Conservation (phyloP, 2,797 vertebrate genomes). For the Euthynnus affinis region DNA sequence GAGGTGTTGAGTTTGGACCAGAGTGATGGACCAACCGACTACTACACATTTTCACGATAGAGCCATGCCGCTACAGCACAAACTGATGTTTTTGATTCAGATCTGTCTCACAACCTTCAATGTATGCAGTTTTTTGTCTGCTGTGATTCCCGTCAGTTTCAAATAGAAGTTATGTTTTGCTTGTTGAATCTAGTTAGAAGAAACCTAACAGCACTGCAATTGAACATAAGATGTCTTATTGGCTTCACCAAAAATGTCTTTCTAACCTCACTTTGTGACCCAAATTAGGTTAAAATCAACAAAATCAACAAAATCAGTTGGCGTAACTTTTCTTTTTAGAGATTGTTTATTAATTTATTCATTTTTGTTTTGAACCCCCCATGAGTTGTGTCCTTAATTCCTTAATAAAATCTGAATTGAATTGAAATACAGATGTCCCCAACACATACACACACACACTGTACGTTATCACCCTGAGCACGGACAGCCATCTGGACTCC, state of each 20-base stretch:
- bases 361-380: too few species aligned
- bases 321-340: too few species aligned
- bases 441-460: not conserved
- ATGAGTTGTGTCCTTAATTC: too few species aligned
- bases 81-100: too few species aligned
- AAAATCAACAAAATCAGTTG: not conserved
- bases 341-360: too few species aligned
- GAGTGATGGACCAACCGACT: too few species aligned
- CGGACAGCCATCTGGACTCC: constrained; percentile 29
- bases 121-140: not conserved
- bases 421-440: not conserved
- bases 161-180: not conserved
- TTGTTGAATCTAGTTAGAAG: not conserved
- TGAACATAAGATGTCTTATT: not conserved
- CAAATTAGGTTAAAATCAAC: not conserved
- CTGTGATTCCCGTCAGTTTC: not conserved
- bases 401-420: too few species aligned
- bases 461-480: constrained; percentile 1
- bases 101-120: too few species aligned
- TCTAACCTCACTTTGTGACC: not conserved
- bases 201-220: not conserved
- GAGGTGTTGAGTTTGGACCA: too few species aligned
- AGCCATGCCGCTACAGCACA: too few species aligned
- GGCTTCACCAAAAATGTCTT: not conserved
- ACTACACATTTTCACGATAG: too few species aligned